A percentile compares a stretch with the other conserved stretches of the same genome.
These are phyloP conservation scores for Oceanodroma leucorhoa DNA, from an alignment of 2,797 vertebrate genomes.

Conservation along the genomic window DNA sequence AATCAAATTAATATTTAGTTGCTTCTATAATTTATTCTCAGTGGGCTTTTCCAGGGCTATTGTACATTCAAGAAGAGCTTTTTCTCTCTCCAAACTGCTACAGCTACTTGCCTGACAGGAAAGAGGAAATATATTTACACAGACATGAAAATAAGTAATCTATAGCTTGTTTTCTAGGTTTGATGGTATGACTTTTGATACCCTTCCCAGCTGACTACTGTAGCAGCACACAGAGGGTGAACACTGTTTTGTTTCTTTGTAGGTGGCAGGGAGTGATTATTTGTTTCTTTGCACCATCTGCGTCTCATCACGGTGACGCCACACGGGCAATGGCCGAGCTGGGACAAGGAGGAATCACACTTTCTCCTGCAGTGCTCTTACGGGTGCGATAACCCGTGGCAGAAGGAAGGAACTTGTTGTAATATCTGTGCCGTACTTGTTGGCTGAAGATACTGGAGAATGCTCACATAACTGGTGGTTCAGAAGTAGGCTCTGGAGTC, in stretches of 20 bases:
- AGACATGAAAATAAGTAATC: background rate
- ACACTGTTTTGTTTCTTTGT: background rate
- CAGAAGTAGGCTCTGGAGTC: background rate
- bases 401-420: background rate
- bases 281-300: background rate
- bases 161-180: background rate
- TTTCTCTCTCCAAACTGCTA: background rate
- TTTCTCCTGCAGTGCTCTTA: background rate
- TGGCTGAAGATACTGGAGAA: background rate
- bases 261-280: background rate
- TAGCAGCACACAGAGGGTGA: background rate
- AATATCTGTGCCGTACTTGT: background rate
- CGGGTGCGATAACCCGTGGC: rapidly evolving
- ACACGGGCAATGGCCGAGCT: background rate
- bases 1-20: conserved; percentile 2
- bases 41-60: background rate
- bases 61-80: background rate
- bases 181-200: background rate
- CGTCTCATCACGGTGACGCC: background rate
- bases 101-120: background rate
- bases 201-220: background rate
- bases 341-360: background rate
- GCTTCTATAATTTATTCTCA: background rate
- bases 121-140: background rate
- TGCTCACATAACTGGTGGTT: background rate